phyloP scores from a whole-genome alignment of 2,888 invertebrate species.

The Dicycla oo region DNA sequence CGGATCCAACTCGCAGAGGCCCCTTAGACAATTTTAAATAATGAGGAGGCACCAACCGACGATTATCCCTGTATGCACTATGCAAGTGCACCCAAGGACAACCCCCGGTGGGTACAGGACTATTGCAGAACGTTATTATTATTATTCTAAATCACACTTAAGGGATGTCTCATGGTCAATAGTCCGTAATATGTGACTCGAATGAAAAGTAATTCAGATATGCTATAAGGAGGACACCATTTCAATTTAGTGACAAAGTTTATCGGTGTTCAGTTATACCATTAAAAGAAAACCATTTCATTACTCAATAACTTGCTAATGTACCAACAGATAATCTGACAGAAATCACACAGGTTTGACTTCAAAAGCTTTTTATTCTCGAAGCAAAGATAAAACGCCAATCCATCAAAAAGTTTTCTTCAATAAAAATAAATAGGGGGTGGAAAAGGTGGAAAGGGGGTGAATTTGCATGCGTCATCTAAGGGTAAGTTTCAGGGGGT shows the following conservation, averaged over 20 bases:
- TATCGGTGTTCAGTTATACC: background rate
- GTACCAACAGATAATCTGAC: slow-evolving; percentile 44
- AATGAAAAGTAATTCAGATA: background rate
- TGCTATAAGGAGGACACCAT: background rate
- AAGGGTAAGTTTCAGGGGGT: slow-evolving; percentile 60
- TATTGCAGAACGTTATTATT: too few species aligned
- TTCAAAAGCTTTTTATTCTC: slow-evolving; percentile 51
- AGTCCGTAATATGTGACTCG: background rate
- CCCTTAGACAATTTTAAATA: too few species aligned
- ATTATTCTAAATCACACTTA: background rate
- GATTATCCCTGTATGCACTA: too few species aligned
- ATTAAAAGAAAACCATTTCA: slow-evolving; percentile 4
- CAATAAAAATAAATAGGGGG: slow-evolving; percentile 58
- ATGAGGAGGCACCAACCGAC: too few species aligned
- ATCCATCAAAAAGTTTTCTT: slow-evolving; percentile 63
- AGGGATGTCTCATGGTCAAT: background rate
- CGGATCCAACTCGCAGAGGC: too few species aligned
- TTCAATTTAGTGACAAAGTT: background rate
- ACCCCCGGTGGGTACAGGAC: too few species aligned
- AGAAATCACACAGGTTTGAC: slow-evolving; percentile 44
- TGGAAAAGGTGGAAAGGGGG: slow-evolving; percentile 35
- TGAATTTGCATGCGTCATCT: slow-evolving; percentile 68
- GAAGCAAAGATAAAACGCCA: slow-evolving; percentile 51
- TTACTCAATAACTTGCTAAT: slow-evolving; percentile 33
- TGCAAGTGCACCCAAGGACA: too few species aligned